phyloP scores from a whole-genome alignment of 2,797 vertebrate genomes.

The Enteromius radiatus region DNA sequence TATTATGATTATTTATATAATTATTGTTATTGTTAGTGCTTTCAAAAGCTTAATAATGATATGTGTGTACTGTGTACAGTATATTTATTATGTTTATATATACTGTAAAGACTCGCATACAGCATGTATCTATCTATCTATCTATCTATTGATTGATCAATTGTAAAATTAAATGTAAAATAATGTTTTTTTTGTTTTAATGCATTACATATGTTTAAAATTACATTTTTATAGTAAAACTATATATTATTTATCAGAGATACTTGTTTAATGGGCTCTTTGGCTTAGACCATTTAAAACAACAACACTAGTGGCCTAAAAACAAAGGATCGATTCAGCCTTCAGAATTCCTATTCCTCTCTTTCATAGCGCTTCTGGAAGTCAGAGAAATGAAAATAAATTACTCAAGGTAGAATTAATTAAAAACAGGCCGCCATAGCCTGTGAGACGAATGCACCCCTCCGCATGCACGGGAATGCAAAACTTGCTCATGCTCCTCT shows the following conservation, averaged over 20 bases:
- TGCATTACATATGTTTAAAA: too few species aligned
- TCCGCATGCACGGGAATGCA: slow-evolving; percentile 48
- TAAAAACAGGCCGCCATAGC: slow-evolving; percentile 68
- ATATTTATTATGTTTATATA: too few species aligned
- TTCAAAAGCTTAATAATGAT: too few species aligned
- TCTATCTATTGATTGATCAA: too few species aligned
- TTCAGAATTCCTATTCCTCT: slow-evolving; percentile 27
- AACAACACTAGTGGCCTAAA: background rate
- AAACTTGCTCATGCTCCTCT: slow-evolving; percentile 64
- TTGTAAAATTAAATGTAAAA: too few species aligned
- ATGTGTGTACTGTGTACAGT: too few species aligned
- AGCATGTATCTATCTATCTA: too few species aligned
- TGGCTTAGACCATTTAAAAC: background rate
- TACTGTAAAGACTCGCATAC: too few species aligned
- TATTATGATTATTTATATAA: too few species aligned
- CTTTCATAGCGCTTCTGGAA: slow-evolving; percentile 43
- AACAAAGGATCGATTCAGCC: background rate
- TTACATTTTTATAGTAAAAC: too few species aligned
- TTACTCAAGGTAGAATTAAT: slow-evolving; percentile 69
- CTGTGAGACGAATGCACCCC: slow-evolving; percentile 66
- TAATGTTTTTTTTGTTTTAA: too few species aligned
- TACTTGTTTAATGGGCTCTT: background rate
- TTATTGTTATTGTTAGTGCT: too few species aligned
- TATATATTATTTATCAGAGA: background rate
- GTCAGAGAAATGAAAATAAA: slow-evolving; percentile 58